Evolutionary conservation across 2,888 invertebrate genomes (phyloP).

Genomic region (Auanema sp.): DNA sequence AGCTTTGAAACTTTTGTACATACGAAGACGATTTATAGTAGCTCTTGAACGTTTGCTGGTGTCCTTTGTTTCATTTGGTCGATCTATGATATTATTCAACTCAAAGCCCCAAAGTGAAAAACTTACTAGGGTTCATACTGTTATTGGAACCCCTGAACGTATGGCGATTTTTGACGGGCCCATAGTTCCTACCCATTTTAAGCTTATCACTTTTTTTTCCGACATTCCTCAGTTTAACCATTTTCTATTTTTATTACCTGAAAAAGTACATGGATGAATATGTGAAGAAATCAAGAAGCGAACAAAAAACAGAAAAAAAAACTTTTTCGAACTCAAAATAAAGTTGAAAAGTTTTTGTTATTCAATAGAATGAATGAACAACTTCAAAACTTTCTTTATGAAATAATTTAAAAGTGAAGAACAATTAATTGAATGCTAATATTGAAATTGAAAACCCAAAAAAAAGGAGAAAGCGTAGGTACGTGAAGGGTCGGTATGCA

Average conservation of each 20-base stretch:
- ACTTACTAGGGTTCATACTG: slow-evolving; percentile 86
- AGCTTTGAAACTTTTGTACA: slow-evolving; percentile 97
- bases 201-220: slow-evolving; percentile 45
- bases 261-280: too few species aligned
- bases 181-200: slow-evolving; percentile 42
- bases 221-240: slow-evolving; percentile 42
- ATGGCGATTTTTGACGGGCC: slow-evolving; percentile 41
- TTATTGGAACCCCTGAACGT: slow-evolving; percentile 74
- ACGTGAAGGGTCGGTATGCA: too few species aligned
- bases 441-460: too few species aligned
- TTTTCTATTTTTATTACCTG: slow-evolving; percentile 12
- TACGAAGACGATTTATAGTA: slow-evolving; percentile 92
- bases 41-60: slow-evolving; percentile 73
- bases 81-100: slow-evolving; percentile 68
- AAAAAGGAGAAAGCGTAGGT: too few species aligned
- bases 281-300: too few species aligned
- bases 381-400: too few species aligned
- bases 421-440: too few species aligned
- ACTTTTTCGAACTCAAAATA: too few species aligned
- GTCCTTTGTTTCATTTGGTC: slow-evolving; percentile 31
- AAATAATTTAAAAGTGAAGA: too few species aligned
- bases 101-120: not conserved
- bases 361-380: too few species aligned
- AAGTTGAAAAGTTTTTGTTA: too few species aligned
- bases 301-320: too few species aligned